These are phyloP conservation scores for Rhinella marina DNA, from an alignment of 2,797 vertebrate species.

Conservation along the genomic window DNA sequence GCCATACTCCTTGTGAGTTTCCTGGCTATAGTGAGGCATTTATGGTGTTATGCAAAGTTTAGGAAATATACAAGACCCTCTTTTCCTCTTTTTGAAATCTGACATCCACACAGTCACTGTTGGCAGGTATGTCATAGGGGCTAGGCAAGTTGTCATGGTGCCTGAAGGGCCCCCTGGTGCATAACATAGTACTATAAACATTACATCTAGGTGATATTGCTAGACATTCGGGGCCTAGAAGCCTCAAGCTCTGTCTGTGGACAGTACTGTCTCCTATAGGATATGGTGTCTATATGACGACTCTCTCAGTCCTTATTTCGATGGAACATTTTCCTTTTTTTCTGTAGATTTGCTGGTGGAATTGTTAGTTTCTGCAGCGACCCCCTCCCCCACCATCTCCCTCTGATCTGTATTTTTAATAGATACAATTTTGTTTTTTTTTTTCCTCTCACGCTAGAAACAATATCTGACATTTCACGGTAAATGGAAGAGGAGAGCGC, in stretches of 20 bases:
- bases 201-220: too few species aligned
- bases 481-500: constrained; percentile 88
- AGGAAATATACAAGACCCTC: too few species aligned
- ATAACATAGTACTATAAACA: background rate
- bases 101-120: background rate
- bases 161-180: background rate
- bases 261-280: background rate
- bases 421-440: constrained; percentile 10
- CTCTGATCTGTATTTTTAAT: background rate
- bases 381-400: background rate
- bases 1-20: too few species aligned
- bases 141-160: background rate
- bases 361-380: background rate
- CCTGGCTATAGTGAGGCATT: too few species aligned
- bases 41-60: too few species aligned
- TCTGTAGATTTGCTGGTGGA: background rate
- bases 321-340: background rate
- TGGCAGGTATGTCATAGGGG: background rate
- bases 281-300: background rate
- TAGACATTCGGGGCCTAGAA: background rate
- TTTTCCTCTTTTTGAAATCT: background rate
- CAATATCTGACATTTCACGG: constrained; percentile 93
- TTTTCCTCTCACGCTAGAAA: constrained; percentile 78
- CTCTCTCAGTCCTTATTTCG: background rate
- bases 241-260: background rate